Conservation (phyloP, 1,140 invertebrate genomes). For the Drosophila persimilis region DNA sequence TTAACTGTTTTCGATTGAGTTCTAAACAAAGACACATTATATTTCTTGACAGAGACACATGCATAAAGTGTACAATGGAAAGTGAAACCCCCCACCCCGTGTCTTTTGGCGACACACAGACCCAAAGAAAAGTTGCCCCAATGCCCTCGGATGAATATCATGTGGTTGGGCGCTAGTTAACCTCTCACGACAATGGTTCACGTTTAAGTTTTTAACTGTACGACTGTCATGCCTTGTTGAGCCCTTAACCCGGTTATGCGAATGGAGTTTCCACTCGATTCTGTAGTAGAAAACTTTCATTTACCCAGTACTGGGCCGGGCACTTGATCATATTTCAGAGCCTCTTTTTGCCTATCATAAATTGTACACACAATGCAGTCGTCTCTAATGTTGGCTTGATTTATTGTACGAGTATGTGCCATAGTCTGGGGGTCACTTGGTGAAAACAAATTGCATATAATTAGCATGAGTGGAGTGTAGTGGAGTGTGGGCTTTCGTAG, state of each 20-base stretch:
- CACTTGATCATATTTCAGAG: constrained; percentile 43
- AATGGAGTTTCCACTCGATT: background rate
- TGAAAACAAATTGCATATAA: constrained; percentile 58
- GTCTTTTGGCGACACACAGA: background rate
- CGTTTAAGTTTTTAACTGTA: constrained; percentile 25
- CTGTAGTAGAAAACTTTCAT: constrained; percentile 24
- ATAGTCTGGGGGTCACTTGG: constrained; percentile 37
- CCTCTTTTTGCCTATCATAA: constrained; percentile 33
- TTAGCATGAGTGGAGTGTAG: constrained; percentile 30
- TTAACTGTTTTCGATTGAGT: no score
- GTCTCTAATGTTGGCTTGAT: constrained; percentile 36
- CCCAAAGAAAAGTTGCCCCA: constrained; percentile 3
- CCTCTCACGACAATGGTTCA: constrained; percentile 27
- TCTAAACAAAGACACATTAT: background rate
- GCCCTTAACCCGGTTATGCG: constrained; percentile 37
- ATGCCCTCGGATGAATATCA: constrained; percentile 2
- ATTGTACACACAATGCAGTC: constrained; percentile 37
- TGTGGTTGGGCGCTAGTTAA: constrained; percentile 30
- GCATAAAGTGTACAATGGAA: no score
- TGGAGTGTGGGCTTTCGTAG: background rate
- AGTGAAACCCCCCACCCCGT: background rate
- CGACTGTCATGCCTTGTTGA: constrained; percentile 42
- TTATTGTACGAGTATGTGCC: constrained; percentile 14
- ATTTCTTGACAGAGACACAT: background rate
- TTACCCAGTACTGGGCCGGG: constrained; percentile 1